Conservation (phyloP, 2,113 vertebrate genomes). For the Corvus moneduloides region DNA sequence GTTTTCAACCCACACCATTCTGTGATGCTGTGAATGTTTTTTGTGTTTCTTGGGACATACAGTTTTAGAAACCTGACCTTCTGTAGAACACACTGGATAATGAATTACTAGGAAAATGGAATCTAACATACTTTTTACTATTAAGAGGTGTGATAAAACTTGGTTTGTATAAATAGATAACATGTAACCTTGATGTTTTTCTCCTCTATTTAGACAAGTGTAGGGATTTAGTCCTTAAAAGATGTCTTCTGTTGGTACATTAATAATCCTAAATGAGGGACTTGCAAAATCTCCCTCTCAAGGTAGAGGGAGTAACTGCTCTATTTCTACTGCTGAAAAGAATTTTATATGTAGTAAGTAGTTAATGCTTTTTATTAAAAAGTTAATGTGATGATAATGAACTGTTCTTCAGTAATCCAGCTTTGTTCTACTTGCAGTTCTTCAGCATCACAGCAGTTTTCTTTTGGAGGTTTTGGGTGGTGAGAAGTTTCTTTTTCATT, state of each 20-base stretch:
- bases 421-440: not conserved
- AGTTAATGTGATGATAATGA: not conserved
- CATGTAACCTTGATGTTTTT: not conserved
- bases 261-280: not conserved
- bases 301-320: not conserved
- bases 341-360: not conserved
- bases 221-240: not conserved
- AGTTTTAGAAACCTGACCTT: not conserved
- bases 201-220: not conserved
- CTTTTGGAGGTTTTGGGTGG: not conserved
- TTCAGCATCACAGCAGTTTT: not conserved
- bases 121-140: not conserved
- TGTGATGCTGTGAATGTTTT: not conserved
- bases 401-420: fast-evolving
- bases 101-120: not conserved
- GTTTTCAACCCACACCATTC: not conserved
- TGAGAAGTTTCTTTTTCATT: not conserved
- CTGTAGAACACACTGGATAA: not conserved
- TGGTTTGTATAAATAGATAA: not conserved
- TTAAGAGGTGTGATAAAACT: not conserved
- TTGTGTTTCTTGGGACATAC: not conserved
- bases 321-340: not conserved
- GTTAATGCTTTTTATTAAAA: not conserved
- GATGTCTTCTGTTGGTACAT: not conserved
- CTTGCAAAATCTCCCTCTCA: not conserved